A percentile compares a stretch with the other conserved stretches of the same genome.
These are phyloP conservation scores for Acronicta alni DNA, from an alignment of 2,888 invertebrate genomes.

Conservation along the genomic window DNA sequence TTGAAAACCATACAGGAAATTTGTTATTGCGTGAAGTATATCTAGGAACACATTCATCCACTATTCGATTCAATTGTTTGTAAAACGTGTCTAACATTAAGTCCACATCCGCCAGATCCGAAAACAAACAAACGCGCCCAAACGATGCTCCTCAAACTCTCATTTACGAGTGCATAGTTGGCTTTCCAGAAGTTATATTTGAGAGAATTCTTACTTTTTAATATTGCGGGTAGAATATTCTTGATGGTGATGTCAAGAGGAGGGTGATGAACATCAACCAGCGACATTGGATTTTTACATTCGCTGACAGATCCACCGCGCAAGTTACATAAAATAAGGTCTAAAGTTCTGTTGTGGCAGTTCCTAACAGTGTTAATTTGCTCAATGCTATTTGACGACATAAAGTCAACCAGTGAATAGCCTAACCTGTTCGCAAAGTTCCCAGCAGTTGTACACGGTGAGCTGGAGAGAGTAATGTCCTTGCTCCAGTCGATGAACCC, in stretches of 20 bases:
- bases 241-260: conserved; percentile 3
- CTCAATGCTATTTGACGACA: conserved; percentile 1
- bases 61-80: not conserved
- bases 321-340: conserved; percentile 7
- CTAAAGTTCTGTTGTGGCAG: conserved; percentile 1
- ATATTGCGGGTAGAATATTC: not conserved
- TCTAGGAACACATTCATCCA: conserved; percentile 1
- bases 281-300: conserved; percentile 1
- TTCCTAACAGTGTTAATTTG: conserved; percentile 2
- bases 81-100: not conserved
- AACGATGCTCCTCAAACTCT: not conserved
- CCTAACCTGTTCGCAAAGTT: not conserved
- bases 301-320: conserved; percentile 4
- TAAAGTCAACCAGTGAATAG: conserved; percentile 5
- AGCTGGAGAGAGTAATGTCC: not conserved
- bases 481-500: not conserved
- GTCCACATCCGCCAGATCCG: not conserved
- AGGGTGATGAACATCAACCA: conserved; percentile 6
- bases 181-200: not conserved
- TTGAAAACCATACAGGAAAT: conserved; percentile 14
- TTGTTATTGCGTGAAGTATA: not conserved
- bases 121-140: not conserved
- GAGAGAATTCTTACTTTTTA: not conserved
- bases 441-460: not conserved
- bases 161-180: not conserved